A percentile compares a stretch with the other conserved stretches of the same genome.
These are phyloP conservation scores for Dermochelys coriacea DNA, from an alignment of 2,797 vertebrate genomes.

Conservation along the genomic window DNA sequence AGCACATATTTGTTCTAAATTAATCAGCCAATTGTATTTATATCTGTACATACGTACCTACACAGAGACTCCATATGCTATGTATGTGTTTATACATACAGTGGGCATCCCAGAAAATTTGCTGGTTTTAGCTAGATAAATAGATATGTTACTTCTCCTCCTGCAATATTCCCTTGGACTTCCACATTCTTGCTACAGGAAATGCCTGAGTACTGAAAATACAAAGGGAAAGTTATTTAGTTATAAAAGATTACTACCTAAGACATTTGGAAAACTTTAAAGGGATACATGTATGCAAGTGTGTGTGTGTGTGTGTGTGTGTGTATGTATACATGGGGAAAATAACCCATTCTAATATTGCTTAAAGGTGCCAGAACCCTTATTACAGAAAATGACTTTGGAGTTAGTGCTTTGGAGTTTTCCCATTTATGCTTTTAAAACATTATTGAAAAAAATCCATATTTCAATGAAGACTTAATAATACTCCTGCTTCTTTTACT, in stretches of 20 bases:
- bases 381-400: conserved; percentile 11
- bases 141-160: conserved; percentile 35
- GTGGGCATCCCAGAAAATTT: background rate
- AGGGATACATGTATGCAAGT: background rate
- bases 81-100: background rate
- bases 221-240: conserved; percentile 54
- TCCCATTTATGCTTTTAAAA: background rate
- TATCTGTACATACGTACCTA: background rate
- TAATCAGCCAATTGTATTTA: conserved; percentile 33
- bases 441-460: conserved; percentile 24
- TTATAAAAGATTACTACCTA: conserved; percentile 19
- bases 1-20: conserved; percentile 68
- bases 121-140: conserved; percentile 50
- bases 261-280: conserved; percentile 39
- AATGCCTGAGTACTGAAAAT: conserved; percentile 42
- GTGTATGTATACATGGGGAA: background rate
- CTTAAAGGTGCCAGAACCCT: conserved; percentile 45
- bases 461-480: conserved; percentile 10
- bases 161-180: conserved; percentile 55
- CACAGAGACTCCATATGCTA: background rate
- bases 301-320: conserved; percentile 13
- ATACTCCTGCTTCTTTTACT: background rate
- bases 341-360: conserved; percentile 59
- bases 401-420: background rate
- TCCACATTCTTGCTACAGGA: conserved; percentile 4